These are phyloP conservation scores for Gandaritis pyraliata DNA, from an alignment of 2,888 invertebrate species.

Conservation along the genomic window DNA sequence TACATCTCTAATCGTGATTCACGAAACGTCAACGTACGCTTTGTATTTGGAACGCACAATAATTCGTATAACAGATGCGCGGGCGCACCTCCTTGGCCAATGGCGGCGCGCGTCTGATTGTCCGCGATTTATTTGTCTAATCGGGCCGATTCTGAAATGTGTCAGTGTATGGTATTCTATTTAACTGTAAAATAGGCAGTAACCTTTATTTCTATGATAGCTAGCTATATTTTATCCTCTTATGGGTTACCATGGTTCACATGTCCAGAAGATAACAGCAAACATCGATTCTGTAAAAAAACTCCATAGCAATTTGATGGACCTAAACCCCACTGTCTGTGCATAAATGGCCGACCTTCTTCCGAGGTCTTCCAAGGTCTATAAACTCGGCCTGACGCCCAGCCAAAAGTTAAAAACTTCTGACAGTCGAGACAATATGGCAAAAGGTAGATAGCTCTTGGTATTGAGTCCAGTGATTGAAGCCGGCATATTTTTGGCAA, in stretches of 20 bases:
- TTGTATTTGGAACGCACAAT: constrained; percentile 59
- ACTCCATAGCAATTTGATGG: too few relatives aligned
- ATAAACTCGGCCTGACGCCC: too few relatives aligned
- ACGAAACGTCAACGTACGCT: constrained; percentile 50
- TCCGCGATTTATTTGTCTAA: constrained; percentile 65
- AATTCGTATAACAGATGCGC: constrained; percentile 78
- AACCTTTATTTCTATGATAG: neutral
- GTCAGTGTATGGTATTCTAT: constrained; percentile 25
- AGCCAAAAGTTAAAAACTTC: too few relatives aligned
- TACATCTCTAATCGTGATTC: constrained; percentile 25
- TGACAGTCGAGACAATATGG: too few relatives aligned
- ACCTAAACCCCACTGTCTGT: too few relatives aligned
- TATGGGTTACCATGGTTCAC: too few relatives aligned
- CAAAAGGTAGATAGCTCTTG: neutral
- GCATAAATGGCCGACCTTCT: too few relatives aligned
- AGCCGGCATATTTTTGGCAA: constrained; percentile 30
- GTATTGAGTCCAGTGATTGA: constrained; percentile 16
- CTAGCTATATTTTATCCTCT: neutral
- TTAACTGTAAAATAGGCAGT: neutral
- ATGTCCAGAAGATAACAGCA: too few relatives aligned
- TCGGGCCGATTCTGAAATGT: constrained; percentile 46
- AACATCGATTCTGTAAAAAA: too few relatives aligned
- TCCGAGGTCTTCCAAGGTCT: too few relatives aligned
- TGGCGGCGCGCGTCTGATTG: constrained; percentile 52
- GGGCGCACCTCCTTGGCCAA: constrained; percentile 47